Evolutionary conservation across 1,140 invertebrate genomes (phyloP), one percentile per base, ranked within the genome.

Genomic region (Ips nitidus): DNA sequence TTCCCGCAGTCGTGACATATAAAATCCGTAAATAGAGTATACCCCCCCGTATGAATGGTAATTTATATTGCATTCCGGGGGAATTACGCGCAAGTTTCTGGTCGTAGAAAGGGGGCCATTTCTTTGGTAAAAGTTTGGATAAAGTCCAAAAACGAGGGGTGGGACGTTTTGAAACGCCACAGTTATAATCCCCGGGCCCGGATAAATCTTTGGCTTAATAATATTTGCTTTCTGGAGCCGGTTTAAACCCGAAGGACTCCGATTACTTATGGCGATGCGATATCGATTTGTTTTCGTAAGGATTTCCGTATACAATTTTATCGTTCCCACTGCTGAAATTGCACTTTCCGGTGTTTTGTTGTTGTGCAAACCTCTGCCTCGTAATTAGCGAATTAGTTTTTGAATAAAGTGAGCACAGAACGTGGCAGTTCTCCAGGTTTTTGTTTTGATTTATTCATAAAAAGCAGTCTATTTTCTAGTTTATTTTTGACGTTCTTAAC

Each of bases 151-250:
- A 22, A 55, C 52, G 37, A 37, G 37, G 52, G 37, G 52, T 22
- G 52, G 37, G 36, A 55, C n/a, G 52, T 38, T 47, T 5, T 8
- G 37, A 38, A 55, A 55, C 52, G 6, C 52, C 52, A 55, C 37
- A 38, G 52, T 50, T 50, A 55, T 55, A 55, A 55, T 55, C 52
- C 52, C 37, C 7, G 37, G 36, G 52, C 6, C 45, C 37, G 52
- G 52, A 55, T 55, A 55, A 55, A 55, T 55, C 52, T 55, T 38
- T 22, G 52, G 52, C 52, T 37, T 55, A 55, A 55, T 55, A 55
- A 55, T 55, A 55, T 55, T 55, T 55, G 52, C 52, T 50, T 3
- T 50, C 45, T 50, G 45, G 22, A 50, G 45, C 45, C 6, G 22
- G 45, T 22, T 50, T 50, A 50, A 50, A 8, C 3, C 45, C 6